These are phyloP conservation scores for Craseonycteris thonglongyai DNA, from an alignment of 2,113 vertebrate species.

Conservation along the genomic window DNA sequence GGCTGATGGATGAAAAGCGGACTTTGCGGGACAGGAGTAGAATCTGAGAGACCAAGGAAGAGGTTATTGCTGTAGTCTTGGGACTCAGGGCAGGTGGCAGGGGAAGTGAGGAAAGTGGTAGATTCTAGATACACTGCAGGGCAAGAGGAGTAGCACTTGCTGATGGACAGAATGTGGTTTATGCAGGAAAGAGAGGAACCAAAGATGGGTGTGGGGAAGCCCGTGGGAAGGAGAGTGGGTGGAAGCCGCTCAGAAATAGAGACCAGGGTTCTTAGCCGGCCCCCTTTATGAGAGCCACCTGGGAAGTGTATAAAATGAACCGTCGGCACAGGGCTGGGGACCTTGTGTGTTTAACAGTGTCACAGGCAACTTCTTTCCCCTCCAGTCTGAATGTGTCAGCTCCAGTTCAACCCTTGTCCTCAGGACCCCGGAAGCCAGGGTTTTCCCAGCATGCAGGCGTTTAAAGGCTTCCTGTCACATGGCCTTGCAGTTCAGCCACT, in stretches of 20 bases:
- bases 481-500: accelerated
- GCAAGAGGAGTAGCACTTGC: neutral
- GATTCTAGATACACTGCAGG: accelerated
- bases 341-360: neutral
- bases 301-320: neutral
- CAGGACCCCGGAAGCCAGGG: too few relatives aligned
- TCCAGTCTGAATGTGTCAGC: neutral
- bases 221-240: neutral
- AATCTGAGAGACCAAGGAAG: neutral
- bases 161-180: neutral
- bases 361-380: neutral
- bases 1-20: neutral
- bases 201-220: accelerated
- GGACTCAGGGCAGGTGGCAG: neutral
- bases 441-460: neutral
- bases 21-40: neutral
- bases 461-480: accelerated
- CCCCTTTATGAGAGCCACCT: neutral
- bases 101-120: neutral
- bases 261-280: neutral
- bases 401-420: neutral
- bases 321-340: neutral
- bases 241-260: neutral
- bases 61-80: neutral
- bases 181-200: neutral